phyloP scores from a whole-genome alignment of 1,140 invertebrate species.

The Drosophila pseudoananassae region DNA sequence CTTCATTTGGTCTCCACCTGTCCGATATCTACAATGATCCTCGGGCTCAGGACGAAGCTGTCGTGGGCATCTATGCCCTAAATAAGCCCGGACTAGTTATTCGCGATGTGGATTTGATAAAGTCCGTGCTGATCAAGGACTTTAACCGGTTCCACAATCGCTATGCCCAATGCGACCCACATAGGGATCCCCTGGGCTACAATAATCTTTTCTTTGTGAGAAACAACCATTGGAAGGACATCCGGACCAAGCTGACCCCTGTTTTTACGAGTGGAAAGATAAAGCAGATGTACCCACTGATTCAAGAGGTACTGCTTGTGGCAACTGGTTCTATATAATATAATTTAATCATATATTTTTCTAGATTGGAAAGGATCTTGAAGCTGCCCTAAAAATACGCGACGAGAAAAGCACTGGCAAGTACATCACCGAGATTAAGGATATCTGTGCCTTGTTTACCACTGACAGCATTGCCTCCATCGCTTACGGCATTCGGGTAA shows the following conservation, averaged over 20 bases:
- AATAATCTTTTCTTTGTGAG: slow-evolving; percentile 76
- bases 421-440: slow-evolving; percentile 79
- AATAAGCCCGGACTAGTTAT: slow-evolving; percentile 84
- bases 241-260: slow-evolving; percentile 85
- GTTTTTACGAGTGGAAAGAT: slow-evolving; percentile 86
- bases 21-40: slow-evolving; percentile 67
- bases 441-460: slow-evolving; percentile 85
- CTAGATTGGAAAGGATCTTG: slow-evolving; percentile 63
- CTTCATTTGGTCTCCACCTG: slow-evolving; percentile 61
- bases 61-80: slow-evolving; percentile 84
- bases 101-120: slow-evolving; percentile 85
- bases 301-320: slow-evolving; percentile 75
- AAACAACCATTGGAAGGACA: slow-evolving; percentile 84
- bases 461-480: slow-evolving; percentile 87
- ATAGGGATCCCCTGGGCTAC: slow-evolving; percentile 60
- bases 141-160: slow-evolving; percentile 80
- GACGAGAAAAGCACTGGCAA: neutral
- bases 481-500: slow-evolving; percentile 86
- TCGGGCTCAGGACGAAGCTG: slow-evolving; percentile 63
- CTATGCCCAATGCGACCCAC: slow-evolving; percentile 57
- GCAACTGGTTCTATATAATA: neutral
- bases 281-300: slow-evolving; percentile 86
- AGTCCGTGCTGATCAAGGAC: slow-evolving; percentile 85
- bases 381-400: slow-evolving; percentile 28
- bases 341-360: neutral